A percentile compares a stretch with the other conserved stretches of the same genome.
Conservation (phyloP, 2,888 invertebrate genomes). For the Nipponacmea schrenckii region DNA sequence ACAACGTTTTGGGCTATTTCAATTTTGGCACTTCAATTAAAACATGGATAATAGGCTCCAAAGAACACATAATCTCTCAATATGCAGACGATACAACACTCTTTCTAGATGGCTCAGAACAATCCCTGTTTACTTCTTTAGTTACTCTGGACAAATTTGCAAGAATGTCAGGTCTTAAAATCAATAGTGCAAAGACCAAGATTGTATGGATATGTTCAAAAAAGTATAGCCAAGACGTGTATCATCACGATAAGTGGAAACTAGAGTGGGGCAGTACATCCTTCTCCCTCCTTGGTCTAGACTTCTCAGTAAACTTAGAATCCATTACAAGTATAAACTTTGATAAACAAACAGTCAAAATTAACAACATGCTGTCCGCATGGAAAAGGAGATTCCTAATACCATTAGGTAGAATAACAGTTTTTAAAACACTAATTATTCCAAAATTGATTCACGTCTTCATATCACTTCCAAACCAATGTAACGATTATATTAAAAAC, state of each 20-base stretch:
- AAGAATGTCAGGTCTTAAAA: background rate
- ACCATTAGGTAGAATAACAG: background rate
- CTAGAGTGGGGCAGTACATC: background rate
- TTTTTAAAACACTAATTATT: background rate
- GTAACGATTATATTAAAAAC: background rate
- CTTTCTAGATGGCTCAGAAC: constrained; percentile 2
- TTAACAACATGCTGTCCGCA: background rate
- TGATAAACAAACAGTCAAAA: background rate
- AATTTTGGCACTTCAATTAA: no score
- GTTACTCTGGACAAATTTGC: background rate
- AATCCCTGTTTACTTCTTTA: background rate
- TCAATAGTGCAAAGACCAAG: background rate
- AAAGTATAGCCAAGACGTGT: background rate
- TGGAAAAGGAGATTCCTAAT: background rate
- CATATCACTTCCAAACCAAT: background rate
- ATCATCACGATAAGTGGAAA: constrained; percentile 1
- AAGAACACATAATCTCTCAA: background rate
- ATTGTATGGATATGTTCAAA: constrained; percentile 3
- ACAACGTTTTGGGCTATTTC: background rate
- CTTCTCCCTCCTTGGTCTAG: constrained; percentile 1
- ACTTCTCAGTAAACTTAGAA: background rate
- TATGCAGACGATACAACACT: background rate
- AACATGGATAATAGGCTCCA: no score
- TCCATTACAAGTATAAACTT: background rate
- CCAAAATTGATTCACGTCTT: background rate